Conservation (phyloP, 1,140 invertebrate genomes). For the Halesus radiatus region DNA sequence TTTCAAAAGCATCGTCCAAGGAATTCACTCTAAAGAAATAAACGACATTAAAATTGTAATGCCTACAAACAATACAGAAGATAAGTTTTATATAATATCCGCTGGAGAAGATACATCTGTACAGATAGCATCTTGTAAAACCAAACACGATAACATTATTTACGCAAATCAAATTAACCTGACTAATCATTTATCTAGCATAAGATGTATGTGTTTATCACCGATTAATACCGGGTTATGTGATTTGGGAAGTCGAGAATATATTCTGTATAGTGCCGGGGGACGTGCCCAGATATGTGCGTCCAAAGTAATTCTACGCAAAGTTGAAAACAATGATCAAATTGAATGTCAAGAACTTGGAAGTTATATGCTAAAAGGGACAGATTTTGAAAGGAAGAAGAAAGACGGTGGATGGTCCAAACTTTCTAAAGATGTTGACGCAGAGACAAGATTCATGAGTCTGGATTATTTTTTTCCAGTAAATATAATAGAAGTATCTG, state of each 20-base stretch:
- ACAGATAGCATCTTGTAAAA: slow-evolving; percentile 65
- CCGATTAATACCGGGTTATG: slow-evolving; percentile 24
- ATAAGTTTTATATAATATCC: slow-evolving; percentile 68
- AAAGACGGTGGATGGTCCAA: slow-evolving; percentile 65
- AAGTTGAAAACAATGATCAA: slow-evolving; percentile 54
- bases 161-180: slow-evolving; percentile 66
- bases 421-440: slow-evolving; percentile 70
- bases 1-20: slow-evolving; percentile 65
- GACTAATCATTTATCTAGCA: slow-evolving; percentile 80
- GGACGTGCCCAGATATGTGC: slow-evolving; percentile 82
- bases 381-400: slow-evolving; percentile 68
- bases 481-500: slow-evolving; percentile 7
- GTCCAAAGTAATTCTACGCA: slow-evolving; percentile 71
- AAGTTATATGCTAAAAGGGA: slow-evolving; percentile 71
- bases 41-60: slow-evolving; percentile 66
- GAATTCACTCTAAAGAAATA: slow-evolving; percentile 76
- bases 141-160: slow-evolving; percentile 59
- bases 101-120: slow-evolving; percentile 80
- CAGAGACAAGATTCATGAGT: slow-evolving; percentile 82
- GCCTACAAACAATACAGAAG: slow-evolving; percentile 30
- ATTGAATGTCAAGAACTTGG: slow-evolving; percentile 64
- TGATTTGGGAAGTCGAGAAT: slow-evolving; percentile 50
- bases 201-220: slow-evolving; percentile 69
- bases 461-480: slow-evolving; percentile 63
- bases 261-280: slow-evolving; percentile 79